Base-by-base conservation (phyloP, 2,888 invertebrate species). In the Leptopterna dolabrata region DNA sequence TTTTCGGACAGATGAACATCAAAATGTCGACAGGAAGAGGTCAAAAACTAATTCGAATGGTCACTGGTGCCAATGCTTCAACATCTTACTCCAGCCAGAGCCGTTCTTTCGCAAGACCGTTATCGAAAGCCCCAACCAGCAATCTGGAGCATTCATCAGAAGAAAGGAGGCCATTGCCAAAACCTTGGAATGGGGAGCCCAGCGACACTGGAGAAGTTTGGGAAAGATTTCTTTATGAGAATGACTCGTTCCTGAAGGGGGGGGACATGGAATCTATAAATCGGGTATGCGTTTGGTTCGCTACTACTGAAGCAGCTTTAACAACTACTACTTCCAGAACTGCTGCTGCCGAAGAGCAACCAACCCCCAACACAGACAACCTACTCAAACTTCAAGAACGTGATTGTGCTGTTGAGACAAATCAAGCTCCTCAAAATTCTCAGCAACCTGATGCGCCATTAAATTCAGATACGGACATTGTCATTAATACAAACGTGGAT, bases 341-440 rank as follows among this genome's bases (percentile, higher is more conserved):
- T 71, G 71, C 24, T 71, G 71, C 71, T 71, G 71, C 71, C 63
- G 19, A 63, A 63, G 63, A 63, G 63, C 63, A 63, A 63, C 63
- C 63, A 63, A 63, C 16, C 63, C 63, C 63, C 63, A 24, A 63
- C 9, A 63, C 9, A 63, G 16, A 63, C 63, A 63, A 63, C 6
- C 63, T 63, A 63, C 63, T 63, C 63, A 63, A 63, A 63, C 63
- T 63, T 63, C 63, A 63, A 63, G 63, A 63, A 63, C n/a, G 63
- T 63, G 63, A 63, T 16, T 63, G 63, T 63, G 63, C 63, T 63
- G 63, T 63, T 63, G 63, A 63, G 63, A 63, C 63, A 63, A 63
- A 63, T 63, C 63, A 63, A 63, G 63, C 6, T 63, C 63, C 63
- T 63, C 6, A 63, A 63, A 63, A 63, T 63, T 63, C 63, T 63